A percentile compares a stretch with the other conserved stretches of the same genome.
Conservation (phyloP, 2,113 vertebrate species). For the Pelecanus crispus region DNA sequence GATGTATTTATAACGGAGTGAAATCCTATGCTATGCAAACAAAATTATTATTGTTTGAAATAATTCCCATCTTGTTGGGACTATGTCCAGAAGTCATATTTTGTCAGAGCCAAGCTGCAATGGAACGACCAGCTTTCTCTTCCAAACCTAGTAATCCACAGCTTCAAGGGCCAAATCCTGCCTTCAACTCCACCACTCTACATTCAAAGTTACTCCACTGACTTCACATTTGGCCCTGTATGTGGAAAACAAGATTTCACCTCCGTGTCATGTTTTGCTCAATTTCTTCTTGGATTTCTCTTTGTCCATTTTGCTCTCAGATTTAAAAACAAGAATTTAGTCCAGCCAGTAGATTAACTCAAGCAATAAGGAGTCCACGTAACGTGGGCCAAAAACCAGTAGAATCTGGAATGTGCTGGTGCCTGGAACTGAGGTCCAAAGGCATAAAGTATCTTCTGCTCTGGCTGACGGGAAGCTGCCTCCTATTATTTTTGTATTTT, state of each 20-base stretch:
- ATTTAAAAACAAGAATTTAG: slow-evolving; percentile 7
- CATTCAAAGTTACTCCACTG: neutral
- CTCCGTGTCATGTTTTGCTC: slow-evolving; percentile 3
- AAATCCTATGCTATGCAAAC: slow-evolving; percentile 39
- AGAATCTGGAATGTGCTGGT: slow-evolving; percentile 10
- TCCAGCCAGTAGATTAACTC: neutral
- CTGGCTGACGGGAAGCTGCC: neutral
- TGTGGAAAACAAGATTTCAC: slow-evolving; percentile 58
- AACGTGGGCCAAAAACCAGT: neutral
- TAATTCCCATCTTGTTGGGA: neutral
- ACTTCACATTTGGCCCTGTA: slow-evolving; percentile 50
- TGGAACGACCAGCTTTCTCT: neutral
- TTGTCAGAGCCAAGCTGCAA: slow-evolving; percentile 26
- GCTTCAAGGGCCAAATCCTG: slow-evolving; percentile 14
- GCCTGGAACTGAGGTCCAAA: neutral
- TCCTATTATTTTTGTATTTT: neutral
- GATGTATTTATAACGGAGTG: slow-evolving; percentile 13
- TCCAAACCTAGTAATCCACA: slow-evolving; percentile 7
- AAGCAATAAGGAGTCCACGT: neutral
- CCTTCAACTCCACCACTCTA: neutral
- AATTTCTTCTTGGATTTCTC: slow-evolving; percentile 20
- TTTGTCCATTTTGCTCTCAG: slow-evolving; percentile 22
- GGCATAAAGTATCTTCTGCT: neutral
- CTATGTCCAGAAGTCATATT: slow-evolving; percentile 2
- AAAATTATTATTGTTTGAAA: slow-evolving; percentile 19